Base-by-base conservation (phyloP, 2,888 invertebrate genomes). In the Imbricaverruca yamaguchii region DNA sequence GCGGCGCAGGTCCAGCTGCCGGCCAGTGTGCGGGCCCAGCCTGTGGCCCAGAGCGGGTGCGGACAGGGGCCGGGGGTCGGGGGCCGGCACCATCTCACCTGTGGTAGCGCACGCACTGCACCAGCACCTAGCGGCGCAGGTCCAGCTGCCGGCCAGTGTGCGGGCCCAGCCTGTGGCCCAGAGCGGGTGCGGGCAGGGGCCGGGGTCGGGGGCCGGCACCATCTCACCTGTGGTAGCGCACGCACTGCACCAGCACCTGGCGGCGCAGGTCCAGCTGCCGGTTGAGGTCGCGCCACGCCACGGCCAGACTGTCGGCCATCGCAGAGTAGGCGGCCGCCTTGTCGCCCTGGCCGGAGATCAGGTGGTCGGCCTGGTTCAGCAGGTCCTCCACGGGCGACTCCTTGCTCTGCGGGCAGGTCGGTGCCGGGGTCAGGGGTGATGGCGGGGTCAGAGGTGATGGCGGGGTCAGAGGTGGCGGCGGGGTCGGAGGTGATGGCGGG, bases 381-480 rank as follows among this genome's bases (percentile, higher is more conserved):
- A 96, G 91, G 87, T 95, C 94, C 85, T 94, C 94, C 85, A 95
- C 94, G 81, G 95, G 94, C 86, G 93, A 93, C 87, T 95, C 94
- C 88, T 95, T 94, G 85, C 91, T 92, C 94, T 95, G 87, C 11
- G 23, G 77, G 18, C 65, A 74, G 39, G 39, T 39, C 39, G 39
- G 39, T 1, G 39, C 39, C 4, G 39, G 39, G 39, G 39, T 39
- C 39, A 39, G 39, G 4, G 39, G 39, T 39, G 39, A 4, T 4
- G 39, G 39, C 39, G 39, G n/a, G n/a, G n/a, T n/a, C n/a, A n/a
- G n/a, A n/a, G n/a, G n/a, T n/a, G n/a, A n/a, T n/a, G n/a, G n/a
- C n/a, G n/a, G n/a, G n/a, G n/a, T n/a, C n/a, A n/a, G n/a, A n/a
- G n/a, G n/a, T n/a, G n/a, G n/a, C n/a, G n/a, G n/a, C n/a, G 39